phyloP scores from a whole-genome alignment of 2,113 vertebrate genomes.

The Willisornis vidua region DNA sequence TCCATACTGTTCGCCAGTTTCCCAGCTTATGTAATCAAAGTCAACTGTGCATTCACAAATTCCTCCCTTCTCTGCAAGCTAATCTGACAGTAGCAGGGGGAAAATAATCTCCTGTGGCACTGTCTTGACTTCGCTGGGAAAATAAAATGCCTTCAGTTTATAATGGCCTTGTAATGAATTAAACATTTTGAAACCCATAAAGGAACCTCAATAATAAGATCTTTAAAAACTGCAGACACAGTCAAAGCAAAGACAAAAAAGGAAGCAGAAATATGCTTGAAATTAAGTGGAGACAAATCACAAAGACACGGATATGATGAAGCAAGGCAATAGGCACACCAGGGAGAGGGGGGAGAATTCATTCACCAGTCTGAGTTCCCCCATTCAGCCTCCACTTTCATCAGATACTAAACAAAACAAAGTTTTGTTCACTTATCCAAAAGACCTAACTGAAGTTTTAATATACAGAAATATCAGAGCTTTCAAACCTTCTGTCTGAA shows the following conservation, averaged over 20 bases:
- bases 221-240: constrained; percentile 11
- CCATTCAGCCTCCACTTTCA: not conserved
- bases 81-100: not conserved
- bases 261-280: not conserved
- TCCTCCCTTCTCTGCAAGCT: constrained; percentile 16
- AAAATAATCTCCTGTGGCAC: constrained; percentile 33
- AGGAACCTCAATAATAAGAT: constrained; percentile 18
- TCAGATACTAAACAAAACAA: not conserved
- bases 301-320: not conserved
- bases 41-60: constrained; percentile 53
- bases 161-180: constrained; percentile 33
- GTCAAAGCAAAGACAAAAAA: not conserved
- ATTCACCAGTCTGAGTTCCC: not conserved
- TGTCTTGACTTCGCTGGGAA: not conserved
- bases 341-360: not conserved
- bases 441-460: not conserved
- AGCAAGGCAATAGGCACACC: not conserved
- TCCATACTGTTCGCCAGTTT: not conserved
- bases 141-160: constrained; percentile 42
- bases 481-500: not conserved
- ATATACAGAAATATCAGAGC: not conserved
- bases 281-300: not conserved
- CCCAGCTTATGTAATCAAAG: constrained; percentile 37
- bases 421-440: not conserved
- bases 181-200: constrained; percentile 26